Evolutionary conservation across 2,888 invertebrate genomes (phyloP), one percentile per base, ranked within the genome.

Genomic region (Litoditis marina): DNA sequence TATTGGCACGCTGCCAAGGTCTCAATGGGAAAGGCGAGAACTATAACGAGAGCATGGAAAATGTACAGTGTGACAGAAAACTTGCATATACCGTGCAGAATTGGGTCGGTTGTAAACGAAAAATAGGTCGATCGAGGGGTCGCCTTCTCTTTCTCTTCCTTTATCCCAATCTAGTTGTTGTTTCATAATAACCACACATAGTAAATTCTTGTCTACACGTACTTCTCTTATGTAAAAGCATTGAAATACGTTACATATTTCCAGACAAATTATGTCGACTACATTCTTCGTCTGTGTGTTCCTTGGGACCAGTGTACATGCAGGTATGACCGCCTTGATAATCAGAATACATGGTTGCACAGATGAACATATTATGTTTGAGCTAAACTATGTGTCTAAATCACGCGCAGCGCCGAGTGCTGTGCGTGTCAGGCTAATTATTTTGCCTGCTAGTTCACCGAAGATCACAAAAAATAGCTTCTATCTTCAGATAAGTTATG

Each of bases 181-280:
- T 49, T 55, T 2, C 57, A 57, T 34, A 31, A 57, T 49, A 57
- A 50, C 57, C 31, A 2, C 59, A 32, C 57, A 51, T 57, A 57
- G 3, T 57, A 49, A 47, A 57, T 28, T 34, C 57, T 57, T 30
- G 32, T 46, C 39, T 57, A 57, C 19, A 28, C 30, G 31, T 57
- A 57, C 22, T 46, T 54, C 32, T 54, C 6, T 36, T 58, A 54
- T 22, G 55, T 54, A 46, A 54, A 54, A 30, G 55, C 55, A 54
- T 54, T 54, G 34, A 58, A 58, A 31, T 58, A 54, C 54, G 32
- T 36, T 60, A 60, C 54, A 42, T 60, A 44, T 2, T 56, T 60
- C 46, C 46, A 60, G 54, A 42, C 28, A 42, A 60, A 60, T 8
- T 4, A 59, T 59, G 59, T 52, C 34, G 52, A 54, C 28, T 34